phyloP scores from a whole-genome alignment of 2,113 vertebrate genomes.

The Cheirogaleus medius region DNA sequence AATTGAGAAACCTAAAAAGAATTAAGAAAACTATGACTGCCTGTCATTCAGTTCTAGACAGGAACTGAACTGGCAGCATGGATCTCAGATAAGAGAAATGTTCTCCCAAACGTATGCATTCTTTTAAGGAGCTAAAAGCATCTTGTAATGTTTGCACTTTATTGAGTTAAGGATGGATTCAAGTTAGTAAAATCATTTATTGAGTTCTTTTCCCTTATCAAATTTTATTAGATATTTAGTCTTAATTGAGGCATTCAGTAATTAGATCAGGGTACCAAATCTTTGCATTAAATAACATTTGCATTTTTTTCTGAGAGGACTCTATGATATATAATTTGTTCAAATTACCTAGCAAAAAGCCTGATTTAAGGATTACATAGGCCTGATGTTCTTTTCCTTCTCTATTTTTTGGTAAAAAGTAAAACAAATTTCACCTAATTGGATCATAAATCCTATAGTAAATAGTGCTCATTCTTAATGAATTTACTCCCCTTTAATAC shows the following conservation, averaged over 20 bases:
- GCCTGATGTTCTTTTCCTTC: neutral
- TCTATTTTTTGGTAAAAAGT: neutral
- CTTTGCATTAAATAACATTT: neutral
- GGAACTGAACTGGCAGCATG: neutral
- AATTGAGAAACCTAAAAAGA: neutral
- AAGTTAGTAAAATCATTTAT: neutral
- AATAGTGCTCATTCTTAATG: neutral
- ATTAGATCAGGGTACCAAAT: neutral
- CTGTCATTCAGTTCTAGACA: neutral
- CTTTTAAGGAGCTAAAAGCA: neutral
- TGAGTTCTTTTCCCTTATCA: neutral
- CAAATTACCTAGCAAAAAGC: neutral
- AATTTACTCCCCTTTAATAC: neutral
- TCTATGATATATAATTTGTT: neutral
- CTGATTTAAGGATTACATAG: neutral
- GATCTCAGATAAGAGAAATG: neutral
- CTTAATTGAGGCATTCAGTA: neutral
- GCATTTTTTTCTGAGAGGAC: neutral
- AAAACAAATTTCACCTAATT: neutral
- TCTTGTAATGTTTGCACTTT: neutral
- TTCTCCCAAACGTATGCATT: neutral
- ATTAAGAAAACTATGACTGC: neutral
- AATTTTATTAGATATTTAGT: neutral
- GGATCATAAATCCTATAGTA: neutral
- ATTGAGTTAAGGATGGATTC: neutral